These are phyloP conservation scores for Leptinotarsa tumamoca DNA, from an alignment of 2,888 invertebrate species.

Conservation along the genomic window DNA sequence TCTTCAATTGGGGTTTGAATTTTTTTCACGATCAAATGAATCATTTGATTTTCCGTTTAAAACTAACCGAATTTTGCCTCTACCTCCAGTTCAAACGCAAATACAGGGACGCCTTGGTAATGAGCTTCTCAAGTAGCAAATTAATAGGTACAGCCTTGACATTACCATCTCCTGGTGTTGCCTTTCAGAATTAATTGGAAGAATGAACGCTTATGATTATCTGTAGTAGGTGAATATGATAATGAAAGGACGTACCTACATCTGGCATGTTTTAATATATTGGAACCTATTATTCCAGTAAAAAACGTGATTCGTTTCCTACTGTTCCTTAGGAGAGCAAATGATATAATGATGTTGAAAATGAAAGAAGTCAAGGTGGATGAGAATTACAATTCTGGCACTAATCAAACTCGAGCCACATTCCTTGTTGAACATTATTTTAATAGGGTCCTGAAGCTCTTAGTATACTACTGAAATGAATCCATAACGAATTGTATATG, in stretches of 20 bases:
- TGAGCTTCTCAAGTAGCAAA: conserved; percentile 38
- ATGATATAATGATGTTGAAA: no score
- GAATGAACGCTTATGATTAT: conserved; percentile 19
- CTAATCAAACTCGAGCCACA: no score
- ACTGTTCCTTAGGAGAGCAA: background rate
- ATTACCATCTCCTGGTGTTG: conserved; percentile 31
- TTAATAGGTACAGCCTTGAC: conserved; percentile 33
- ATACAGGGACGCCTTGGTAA: conserved; percentile 28
- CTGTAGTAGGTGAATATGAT: background rate
- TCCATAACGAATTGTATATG: no score
- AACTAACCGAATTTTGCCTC: background rate
- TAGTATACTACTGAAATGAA: no score
- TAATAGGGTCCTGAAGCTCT: no score
- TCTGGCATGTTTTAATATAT: background rate
- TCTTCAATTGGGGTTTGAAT: no score
- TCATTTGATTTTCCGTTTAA: background rate
- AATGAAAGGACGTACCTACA: background rate
- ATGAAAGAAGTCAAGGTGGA: no score
- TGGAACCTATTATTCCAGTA: background rate
- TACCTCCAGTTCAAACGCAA: conserved; percentile 7
- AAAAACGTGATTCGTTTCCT: background rate
- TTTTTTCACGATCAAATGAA: background rate
- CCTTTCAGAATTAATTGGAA: conserved; percentile 37
- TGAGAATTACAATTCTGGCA: no score
- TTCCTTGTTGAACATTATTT: no score